A percentile compares a stretch with the other conserved stretches of the same genome.
Conservation (phyloP, 2,888 invertebrate genomes). For the Spodoptera picta region DNA sequence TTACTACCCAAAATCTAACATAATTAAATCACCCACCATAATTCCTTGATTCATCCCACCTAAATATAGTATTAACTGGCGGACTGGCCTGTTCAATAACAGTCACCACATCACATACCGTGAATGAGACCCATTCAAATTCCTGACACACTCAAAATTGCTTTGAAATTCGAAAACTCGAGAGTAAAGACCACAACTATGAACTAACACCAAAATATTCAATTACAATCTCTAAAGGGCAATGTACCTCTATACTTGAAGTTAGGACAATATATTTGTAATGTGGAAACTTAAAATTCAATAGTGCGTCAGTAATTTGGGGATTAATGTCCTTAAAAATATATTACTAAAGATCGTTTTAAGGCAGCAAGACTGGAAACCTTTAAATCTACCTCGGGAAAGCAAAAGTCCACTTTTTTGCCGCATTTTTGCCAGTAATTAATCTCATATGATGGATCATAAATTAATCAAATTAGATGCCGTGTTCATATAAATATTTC, state of each 20-base stretch:
- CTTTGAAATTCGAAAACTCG: conserved; percentile 29
- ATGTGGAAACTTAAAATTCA: too few species aligned
- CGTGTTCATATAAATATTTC: too few species aligned
- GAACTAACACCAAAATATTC: conserved; percentile 37
- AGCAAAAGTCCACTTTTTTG: too few species aligned
- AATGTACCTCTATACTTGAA: conserved; percentile 3
- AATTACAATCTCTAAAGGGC: conserved; percentile 20
- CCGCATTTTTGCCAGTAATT: too few species aligned
- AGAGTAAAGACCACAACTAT: conserved; percentile 27
- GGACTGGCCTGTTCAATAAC: conserved; percentile 10
- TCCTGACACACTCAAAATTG: conserved; percentile 30
- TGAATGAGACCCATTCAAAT: conserved; percentile 26
- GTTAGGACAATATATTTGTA: not conserved
- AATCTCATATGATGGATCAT: too few species aligned
- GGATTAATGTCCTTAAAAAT: too few species aligned
- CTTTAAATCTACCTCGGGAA: too few species aligned
- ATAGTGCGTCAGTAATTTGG: too few species aligned
- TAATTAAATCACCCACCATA: not conserved
- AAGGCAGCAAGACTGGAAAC: too few species aligned
- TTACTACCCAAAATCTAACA: not conserved
- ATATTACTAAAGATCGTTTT: too few species aligned
- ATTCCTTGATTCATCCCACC: not conserved
- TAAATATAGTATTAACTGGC: conserved; percentile 3
- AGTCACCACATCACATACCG: conserved; percentile 9
- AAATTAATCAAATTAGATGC: too few species aligned